These are phyloP conservation scores for Entomobrya multifasciata DNA, from an alignment of 2,888 invertebrate genomes.

Conservation along the genomic window DNA sequence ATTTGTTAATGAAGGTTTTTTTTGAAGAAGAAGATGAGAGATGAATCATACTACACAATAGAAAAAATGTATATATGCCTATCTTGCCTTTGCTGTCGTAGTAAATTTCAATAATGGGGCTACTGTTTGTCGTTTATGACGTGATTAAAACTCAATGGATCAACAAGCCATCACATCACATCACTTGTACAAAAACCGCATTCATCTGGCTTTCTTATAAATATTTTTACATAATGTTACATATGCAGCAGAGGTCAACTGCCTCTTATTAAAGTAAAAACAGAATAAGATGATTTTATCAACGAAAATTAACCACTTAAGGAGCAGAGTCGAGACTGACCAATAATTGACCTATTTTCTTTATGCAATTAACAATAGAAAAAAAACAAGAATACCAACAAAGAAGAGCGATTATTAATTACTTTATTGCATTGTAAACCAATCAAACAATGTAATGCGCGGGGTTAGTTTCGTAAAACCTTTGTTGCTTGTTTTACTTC, in stretches of 20 bases:
- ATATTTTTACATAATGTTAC: too few relatives aligned
- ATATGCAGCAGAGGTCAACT: too few relatives aligned
- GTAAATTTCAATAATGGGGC: constrained; percentile 47
- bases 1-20: constrained; percentile 33
- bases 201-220: too few relatives aligned
- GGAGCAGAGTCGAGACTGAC: too few relatives aligned
- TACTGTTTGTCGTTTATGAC: constrained; percentile 48
- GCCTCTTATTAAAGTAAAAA: too few relatives aligned
- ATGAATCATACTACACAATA: constrained; percentile 26
- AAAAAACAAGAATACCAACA: too few relatives aligned
- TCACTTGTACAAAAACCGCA: too few relatives aligned
- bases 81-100: not conserved
- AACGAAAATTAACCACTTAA: too few relatives aligned
- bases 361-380: constrained; percentile 18
- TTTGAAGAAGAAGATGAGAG: not conserved
- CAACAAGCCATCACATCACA: constrained; percentile 37
- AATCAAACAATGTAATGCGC: constrained; percentile 2
- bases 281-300: too few relatives aligned
- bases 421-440: not conserved
- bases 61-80: not conserved
- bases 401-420: constrained; percentile 17
- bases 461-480: constrained; percentile 32
- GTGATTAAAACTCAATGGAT: constrained; percentile 49
- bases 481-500: not conserved
- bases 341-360: constrained; percentile 18